Evolutionary conservation across 2,888 invertebrate species (phyloP).

Genomic region (Syritta pipiens): DNA sequence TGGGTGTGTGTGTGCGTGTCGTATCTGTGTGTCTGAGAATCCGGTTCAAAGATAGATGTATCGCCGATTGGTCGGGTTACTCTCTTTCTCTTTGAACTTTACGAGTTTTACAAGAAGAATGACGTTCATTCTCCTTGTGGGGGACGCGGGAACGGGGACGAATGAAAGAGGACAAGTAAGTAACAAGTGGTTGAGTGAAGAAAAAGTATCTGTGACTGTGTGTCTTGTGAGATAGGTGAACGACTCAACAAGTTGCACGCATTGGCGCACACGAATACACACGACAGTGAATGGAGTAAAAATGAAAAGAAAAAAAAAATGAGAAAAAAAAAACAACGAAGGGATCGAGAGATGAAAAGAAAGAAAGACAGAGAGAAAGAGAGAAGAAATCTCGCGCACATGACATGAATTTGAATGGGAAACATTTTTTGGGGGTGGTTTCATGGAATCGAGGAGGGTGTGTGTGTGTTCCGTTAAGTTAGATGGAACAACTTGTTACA

Average conservation of each 20-base stretch:
- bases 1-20: constrained; percentile 21
- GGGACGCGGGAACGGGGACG: not conserved
- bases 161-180: constrained; percentile 26
- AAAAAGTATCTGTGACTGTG: constrained; percentile 45
- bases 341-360: not conserved
- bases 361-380: constrained; percentile 15
- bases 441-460: constrained; percentile 17
- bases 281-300: constrained; percentile 37
- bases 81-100: constrained; percentile 61
- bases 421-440: constrained; percentile 31
- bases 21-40: constrained; percentile 43
- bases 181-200: constrained; percentile 64
- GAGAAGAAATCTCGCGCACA: constrained; percentile 58
- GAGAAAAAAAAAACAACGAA: not conserved
- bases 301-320: not conserved
- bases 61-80: constrained; percentile 33
- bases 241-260: constrained; percentile 69
- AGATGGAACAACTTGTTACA: not conserved
- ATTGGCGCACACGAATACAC: constrained; percentile 36
- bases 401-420: constrained; percentile 50
- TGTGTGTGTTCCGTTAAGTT: constrained; percentile 27
- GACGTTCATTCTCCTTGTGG: constrained; percentile 28
- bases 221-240: constrained; percentile 62
- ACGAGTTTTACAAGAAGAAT: constrained; percentile 57
- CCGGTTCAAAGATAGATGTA: constrained; percentile 48